Conservation (phyloP, 1,140 invertebrate species). For the Radopholus similis region DNA sequence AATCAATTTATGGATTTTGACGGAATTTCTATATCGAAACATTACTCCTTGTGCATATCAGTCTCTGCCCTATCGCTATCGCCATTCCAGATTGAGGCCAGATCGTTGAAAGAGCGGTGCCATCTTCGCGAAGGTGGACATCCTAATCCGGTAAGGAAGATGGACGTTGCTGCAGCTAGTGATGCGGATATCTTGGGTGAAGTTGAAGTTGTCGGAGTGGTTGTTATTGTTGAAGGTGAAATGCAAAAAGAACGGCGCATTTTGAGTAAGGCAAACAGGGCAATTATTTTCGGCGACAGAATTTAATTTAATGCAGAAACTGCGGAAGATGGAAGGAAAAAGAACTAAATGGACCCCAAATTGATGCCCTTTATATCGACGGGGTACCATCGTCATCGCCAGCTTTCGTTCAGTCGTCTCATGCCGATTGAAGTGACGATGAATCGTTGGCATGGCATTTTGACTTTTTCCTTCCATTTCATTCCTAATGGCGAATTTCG, state of each 20-base stretch:
- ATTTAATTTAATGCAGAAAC: not conserved
- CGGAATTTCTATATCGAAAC: not conserved
- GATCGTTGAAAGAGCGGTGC: constrained; percentile 8
- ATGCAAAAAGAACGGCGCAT: not conserved
- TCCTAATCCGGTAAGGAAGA: constrained; percentile 6
- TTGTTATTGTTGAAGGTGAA: not conserved
- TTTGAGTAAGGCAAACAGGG: too few relatives aligned
- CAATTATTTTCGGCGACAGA: too few relatives aligned
- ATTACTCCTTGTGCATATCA: not conserved
- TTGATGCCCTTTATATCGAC: too few relatives aligned
- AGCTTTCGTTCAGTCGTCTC: too few relatives aligned
- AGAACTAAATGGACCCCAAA: not conserved
- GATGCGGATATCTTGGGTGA: not conserved
- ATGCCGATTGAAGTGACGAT: too few relatives aligned
- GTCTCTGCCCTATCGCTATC: not conserved
- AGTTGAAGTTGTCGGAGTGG: not conserved
- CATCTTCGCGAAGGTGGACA: not conserved
- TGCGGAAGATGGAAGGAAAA: not conserved
- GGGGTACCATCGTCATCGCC: too few relatives aligned
- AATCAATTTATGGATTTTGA: not conserved
- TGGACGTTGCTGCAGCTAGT: not conserved
- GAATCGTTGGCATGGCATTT: not conserved
- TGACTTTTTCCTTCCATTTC: too few relatives aligned
- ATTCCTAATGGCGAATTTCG: too few relatives aligned
- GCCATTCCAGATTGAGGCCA: not conserved